Percentiles rank a stretch among this genome's conserved stretches.
phyloP scores from a whole-genome alignment of 2,888 invertebrate species.

The Volucella bombylans region DNA sequence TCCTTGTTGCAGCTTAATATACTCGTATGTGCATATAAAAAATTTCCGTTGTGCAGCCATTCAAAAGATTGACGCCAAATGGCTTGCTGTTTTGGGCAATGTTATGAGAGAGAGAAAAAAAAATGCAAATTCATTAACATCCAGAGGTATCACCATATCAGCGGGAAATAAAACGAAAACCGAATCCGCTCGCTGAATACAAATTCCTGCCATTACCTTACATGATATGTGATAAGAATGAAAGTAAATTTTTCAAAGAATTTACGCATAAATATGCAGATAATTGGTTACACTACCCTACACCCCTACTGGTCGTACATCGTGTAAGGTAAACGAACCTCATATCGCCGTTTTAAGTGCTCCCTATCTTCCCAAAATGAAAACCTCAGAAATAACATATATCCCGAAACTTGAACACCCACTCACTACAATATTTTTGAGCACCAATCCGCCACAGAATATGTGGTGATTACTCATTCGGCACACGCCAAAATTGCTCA shows the following conservation, averaged over 20 bases:
- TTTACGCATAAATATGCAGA: conserved; percentile 53
- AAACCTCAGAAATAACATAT: conserved; percentile 22
- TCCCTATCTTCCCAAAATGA: conserved; percentile 34
- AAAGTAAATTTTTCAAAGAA: conserved; percentile 67
- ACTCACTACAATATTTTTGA: conserved; percentile 2
- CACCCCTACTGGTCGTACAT: conserved; percentile 36
- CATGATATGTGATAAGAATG: conserved; percentile 63
- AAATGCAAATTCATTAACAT: conserved; percentile 50
- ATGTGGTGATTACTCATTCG: conserved; percentile 62
- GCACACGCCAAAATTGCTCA: conserved; percentile 64
- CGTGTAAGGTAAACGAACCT: conserved; percentile 61
- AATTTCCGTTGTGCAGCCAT: neutral
- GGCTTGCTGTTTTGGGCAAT: conserved; percentile 5
- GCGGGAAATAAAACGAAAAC: conserved; percentile 54
- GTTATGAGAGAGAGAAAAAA: conserved; percentile 45
- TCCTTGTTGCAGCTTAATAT: no score
- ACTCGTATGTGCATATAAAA: no score
- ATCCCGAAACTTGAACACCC: conserved; percentile 18
- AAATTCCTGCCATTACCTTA: conserved; percentile 47
- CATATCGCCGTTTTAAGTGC: conserved; percentile 22
- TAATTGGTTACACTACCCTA: conserved; percentile 3
- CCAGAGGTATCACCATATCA: conserved; percentile 51
- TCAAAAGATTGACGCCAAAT: conserved; percentile 24
- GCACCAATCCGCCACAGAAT: no score
- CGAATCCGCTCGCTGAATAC: conserved; percentile 51